A percentile compares a stretch with the other conserved stretches of the same genome.
These are phyloP conservation scores for Bombyx mori DNA, from an alignment of 1,140 invertebrate species.

Conservation along the genomic window ASM3026992v2 NC_085129.1:11642501-11643000, in stretches of 20 bases:
- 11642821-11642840: slow-evolving; percentile 66
- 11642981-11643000: slow-evolving; percentile 48
- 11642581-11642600: no score
- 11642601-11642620: no score
- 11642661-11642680: no score
- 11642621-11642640: no score
- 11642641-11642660: no score
- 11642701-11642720: slow-evolving; percentile 40
- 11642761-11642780: slow-evolving; percentile 53
- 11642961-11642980: slow-evolving; percentile 65
- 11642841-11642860: slow-evolving; percentile 68
- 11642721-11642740: slow-evolving; percentile 53
- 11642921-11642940: slow-evolving; percentile 30
- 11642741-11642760: slow-evolving; percentile 38
- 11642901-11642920: slow-evolving; percentile 25
- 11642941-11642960: slow-evolving; percentile 39
- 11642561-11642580: no score
- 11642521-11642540: no score
- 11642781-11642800: slow-evolving; percentile 62
- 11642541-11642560: no score
- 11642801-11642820: slow-evolving; percentile 62
- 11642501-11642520: no score
- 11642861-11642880: slow-evolving; percentile 24
- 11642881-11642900: slow-evolving; percentile 57
- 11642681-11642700: slow-evolving; percentile 22